Percentiles rank a stretch among this genome's conserved stretches.
Evolutionary conservation across 2,888 invertebrate species (phyloP).

Genomic region (Drosophila kambysellisi): DNA sequence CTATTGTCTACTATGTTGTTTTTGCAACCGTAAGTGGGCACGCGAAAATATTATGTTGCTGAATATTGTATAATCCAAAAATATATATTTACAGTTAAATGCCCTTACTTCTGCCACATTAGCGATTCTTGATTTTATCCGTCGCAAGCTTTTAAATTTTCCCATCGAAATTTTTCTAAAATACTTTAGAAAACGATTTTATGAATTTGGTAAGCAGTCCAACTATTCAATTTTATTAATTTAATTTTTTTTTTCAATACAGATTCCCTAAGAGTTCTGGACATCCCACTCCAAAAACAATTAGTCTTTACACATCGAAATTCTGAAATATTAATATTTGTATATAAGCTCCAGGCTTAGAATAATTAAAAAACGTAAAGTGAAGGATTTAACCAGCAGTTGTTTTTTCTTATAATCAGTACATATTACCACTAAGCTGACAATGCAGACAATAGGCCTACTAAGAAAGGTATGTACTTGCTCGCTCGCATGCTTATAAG

Average conservation of each 20-base stretch:
- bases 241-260: background rate
- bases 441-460: background rate
- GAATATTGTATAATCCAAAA: background rate
- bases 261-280: slow-evolving; percentile 58
- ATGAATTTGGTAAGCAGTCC: slow-evolving; percentile 75
- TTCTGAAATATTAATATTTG: slow-evolving; percentile 45
- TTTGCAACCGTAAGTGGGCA: slow-evolving; percentile 82
- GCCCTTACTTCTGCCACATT: slow-evolving; percentile 55
- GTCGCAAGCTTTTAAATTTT: slow-evolving; percentile 78
- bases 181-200: slow-evolving; percentile 76
- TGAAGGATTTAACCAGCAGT: background rate
- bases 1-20: slow-evolving; percentile 84
- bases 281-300: slow-evolving; percentile 41
- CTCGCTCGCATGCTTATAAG: too few relatives aligned
- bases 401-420: background rate
- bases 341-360: slow-evolving; percentile 46
- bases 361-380: background rate
- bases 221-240: background rate
- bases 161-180: slow-evolving; percentile 78
- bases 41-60: background rate
- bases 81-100: slow-evolving; percentile 31
- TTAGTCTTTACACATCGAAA: slow-evolving; percentile 41
- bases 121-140: slow-evolving; percentile 72
- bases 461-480: background rate
- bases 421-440: background rate